A percentile compares a stretch with the other conserved stretches of the same genome.
Evolutionary conservation across 2,888 invertebrate genomes (phyloP).

Genomic region (Luperina nickerlii): DNA sequence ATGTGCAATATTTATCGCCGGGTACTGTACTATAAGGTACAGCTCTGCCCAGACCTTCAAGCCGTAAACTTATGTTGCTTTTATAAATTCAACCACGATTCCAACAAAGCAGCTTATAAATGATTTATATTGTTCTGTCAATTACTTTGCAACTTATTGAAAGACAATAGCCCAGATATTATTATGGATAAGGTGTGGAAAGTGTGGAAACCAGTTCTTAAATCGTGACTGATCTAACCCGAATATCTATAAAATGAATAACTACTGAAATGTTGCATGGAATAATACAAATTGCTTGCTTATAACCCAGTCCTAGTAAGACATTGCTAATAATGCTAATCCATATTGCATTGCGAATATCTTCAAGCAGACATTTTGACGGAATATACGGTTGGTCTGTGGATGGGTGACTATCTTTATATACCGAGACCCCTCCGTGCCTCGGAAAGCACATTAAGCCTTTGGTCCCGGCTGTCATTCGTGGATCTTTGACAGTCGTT

Average conservation of each 20-base stretch:
- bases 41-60: neutral
- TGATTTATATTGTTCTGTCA: conserved; percentile 51
- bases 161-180: conserved; percentile 53
- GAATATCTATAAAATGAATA: conserved; percentile 46
- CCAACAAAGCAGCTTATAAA: conserved; percentile 45
- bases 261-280: conserved; percentile 5
- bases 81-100: conserved; percentile 33
- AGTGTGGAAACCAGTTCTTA: conserved; percentile 52
- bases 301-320: neutral
- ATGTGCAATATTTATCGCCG: no score
- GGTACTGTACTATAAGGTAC: neutral
- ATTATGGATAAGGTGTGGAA: conserved; percentile 43
- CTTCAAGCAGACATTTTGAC: neutral
- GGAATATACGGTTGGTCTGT: neutral
- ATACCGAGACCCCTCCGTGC: no score
- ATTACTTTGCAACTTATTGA: conserved; percentile 46
- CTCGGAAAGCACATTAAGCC: no score
- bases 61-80: neutral
- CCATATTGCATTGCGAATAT: conserved; percentile 31
- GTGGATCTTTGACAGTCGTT: no score
- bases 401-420: no score
- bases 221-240: conserved; percentile 54
- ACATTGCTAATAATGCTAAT: conserved; percentile 26
- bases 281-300: conserved; percentile 39
- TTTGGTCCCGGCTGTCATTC: no score